Evolutionary conservation across 2,113 vertebrate species (phyloP), one percentile per base, ranked within the genome.

Genomic region (Sarotherodon lohbergeri): DNA sequence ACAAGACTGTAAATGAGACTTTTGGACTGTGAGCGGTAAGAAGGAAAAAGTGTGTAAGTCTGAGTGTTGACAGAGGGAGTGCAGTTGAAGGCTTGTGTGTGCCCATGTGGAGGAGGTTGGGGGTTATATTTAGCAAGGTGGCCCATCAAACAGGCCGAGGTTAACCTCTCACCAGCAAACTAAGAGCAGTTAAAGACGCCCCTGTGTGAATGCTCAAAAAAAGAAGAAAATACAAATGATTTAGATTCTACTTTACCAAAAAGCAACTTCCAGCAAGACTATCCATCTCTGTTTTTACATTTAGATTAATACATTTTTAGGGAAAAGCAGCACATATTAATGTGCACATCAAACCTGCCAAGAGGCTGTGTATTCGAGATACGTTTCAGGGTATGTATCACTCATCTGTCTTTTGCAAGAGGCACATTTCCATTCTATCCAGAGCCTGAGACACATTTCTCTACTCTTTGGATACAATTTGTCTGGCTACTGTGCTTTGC

Each of bases 41-140:
- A 54, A 68, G 78, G 63, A 79, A 71, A 14, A 83, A 83, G 87
- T 82, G 91, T 88, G 81, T 41, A 86, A 89, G 89, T 14, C 27
- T 2, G 52, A 76, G 90, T 92, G 94, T 85, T 78, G 93, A 95
- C 91, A 95, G 89, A 89, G 86, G 79, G 83, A 92, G 91, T 89
- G 92, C 88, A 93, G 89, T 88, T 43, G 61, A 84, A 90, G 94
- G 86, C 86, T 87, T 85, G 92, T 91, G 92, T 50, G 86, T 94
- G 94, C 86, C 91, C 93, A 86, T 89, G 88, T 90, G 85, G 83
- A 90, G 85, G 88, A 89, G 94, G 91, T 83, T 86, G 78, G 9
- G 43, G 87, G 90, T 95, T 95, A 95, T 95, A 94, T 94, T 94
- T 95, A 95, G 93, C 59, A 85, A 91, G 85, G 87, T 86, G 76